Conservation (phyloP, 2,797 vertebrate genomes). For the Halcyon leucocephala region DNA sequence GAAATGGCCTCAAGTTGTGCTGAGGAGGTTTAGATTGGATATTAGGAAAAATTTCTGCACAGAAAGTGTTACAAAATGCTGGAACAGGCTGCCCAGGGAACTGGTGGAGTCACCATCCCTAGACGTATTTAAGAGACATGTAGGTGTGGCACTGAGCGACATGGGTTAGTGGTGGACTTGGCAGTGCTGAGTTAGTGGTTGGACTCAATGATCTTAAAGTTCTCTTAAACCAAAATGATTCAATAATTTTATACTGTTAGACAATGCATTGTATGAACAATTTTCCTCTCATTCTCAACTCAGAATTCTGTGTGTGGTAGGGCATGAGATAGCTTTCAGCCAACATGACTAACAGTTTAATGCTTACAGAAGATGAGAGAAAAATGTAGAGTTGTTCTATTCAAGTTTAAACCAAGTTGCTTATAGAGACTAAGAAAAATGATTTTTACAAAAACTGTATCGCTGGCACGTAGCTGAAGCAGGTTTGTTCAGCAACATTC, state of each 20-base stretch:
- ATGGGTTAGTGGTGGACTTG: too few relatives aligned
- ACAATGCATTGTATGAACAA: background rate
- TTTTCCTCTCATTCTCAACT: background rate
- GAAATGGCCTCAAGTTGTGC: too few relatives aligned
- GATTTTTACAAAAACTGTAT: rapidly evolving
- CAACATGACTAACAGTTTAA: background rate
- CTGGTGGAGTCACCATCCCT: too few relatives aligned
- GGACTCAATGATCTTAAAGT: too few relatives aligned
- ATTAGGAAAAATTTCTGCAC: too few relatives aligned
- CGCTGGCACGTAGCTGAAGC: background rate
- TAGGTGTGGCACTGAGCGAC: too few relatives aligned
- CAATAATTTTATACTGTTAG: background rate
- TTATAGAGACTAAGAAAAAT: background rate
- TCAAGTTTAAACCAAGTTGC: background rate
- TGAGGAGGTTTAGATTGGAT: too few relatives aligned
- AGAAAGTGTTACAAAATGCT: too few relatives aligned
- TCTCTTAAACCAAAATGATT: too few relatives aligned
- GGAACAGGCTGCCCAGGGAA: too few relatives aligned
- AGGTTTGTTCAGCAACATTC: background rate
- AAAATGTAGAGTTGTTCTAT: background rate
- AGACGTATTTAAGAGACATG: too few relatives aligned
- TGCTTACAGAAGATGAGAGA: background rate
- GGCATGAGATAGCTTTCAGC: background rate
- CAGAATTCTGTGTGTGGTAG: background rate
- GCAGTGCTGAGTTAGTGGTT: too few relatives aligned